Evolutionary conservation across 2,113 vertebrate species (phyloP).

Genomic region (Regulus satrapa): DNA sequence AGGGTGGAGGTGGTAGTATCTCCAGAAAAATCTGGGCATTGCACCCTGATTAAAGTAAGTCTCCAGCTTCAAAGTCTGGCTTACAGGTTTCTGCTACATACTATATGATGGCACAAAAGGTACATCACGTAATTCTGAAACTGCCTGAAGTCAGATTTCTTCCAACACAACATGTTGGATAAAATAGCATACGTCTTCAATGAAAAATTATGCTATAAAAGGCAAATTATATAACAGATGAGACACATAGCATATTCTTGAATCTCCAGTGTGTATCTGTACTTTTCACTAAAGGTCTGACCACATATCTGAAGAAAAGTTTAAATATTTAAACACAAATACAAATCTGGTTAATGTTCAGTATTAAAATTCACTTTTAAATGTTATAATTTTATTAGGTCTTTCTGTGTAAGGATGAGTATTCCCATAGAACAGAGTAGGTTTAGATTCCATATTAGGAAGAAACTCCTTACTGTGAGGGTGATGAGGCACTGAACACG

Average conservation of each 20-base stretch:
- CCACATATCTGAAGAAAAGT: neutral
- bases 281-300: neutral
- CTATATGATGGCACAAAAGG: neutral
- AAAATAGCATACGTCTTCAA: neutral
- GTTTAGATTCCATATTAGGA: neutral
- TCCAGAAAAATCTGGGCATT: neutral
- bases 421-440: neutral
- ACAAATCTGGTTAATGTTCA: neutral
- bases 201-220: neutral
- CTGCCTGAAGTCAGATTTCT: neutral
- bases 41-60: neutral
- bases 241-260: neutral
- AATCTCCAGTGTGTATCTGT: neutral
- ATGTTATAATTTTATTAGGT: neutral
- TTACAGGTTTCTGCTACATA: neutral
- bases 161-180: neutral
- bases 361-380: neutral
- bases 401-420: neutral
- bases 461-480: neutral
- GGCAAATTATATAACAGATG: neutral
- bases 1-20: rapidly evolving
- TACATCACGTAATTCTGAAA: neutral
- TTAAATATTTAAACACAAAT: neutral
- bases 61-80: neutral
- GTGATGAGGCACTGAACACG: neutral